Evolutionary conservation across 2,797 vertebrate genomes (phyloP).

Genomic region (Macroramphosus scolopax): DNA sequence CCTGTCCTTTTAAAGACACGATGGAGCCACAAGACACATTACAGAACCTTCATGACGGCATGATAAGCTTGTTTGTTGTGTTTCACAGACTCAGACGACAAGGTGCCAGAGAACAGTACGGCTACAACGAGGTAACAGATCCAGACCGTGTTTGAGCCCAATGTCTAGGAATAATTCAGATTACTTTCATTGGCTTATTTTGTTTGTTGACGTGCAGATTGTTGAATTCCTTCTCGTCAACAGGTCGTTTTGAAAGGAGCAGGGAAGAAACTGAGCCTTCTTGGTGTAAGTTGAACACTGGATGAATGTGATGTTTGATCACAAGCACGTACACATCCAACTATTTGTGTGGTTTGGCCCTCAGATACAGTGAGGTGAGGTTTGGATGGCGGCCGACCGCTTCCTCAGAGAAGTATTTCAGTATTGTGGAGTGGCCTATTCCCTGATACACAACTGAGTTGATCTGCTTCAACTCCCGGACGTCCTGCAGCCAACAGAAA

Average conservation of each 20-base stretch:
- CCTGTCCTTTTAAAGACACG: conserved; percentile 29
- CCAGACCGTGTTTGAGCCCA: background rate
- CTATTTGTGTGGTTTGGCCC: too few species aligned
- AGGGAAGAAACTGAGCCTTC: conserved; percentile 78
- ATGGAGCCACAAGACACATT: conserved; percentile 2
- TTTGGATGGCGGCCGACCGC: too few species aligned
- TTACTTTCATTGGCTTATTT: background rate
- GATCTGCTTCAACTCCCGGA: too few species aligned
- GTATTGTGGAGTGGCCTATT: too few species aligned
- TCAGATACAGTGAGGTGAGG: too few species aligned
- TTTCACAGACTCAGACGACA: conserved; percentile 73
- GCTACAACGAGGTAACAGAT: conserved; percentile 78
- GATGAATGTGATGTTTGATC: background rate
- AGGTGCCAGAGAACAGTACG: conserved; percentile 72
- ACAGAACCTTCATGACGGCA: conserved; percentile 4
- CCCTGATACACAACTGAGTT: too few species aligned
- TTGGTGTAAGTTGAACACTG: conserved; percentile 74
- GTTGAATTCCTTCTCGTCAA: conserved; percentile 14
- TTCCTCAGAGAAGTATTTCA: too few species aligned
- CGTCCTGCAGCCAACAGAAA: too few species aligned
- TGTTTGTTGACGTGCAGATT: conserved; percentile 1
- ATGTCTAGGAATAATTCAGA: background rate
- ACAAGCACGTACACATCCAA: too few species aligned
- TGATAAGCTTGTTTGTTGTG: conserved; percentile 25
- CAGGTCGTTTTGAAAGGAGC: conserved; percentile 82